These are phyloP conservation scores for Fratercula arctica DNA, from an alignment of 2,797 vertebrate species.

Conservation along the genomic window DNA sequence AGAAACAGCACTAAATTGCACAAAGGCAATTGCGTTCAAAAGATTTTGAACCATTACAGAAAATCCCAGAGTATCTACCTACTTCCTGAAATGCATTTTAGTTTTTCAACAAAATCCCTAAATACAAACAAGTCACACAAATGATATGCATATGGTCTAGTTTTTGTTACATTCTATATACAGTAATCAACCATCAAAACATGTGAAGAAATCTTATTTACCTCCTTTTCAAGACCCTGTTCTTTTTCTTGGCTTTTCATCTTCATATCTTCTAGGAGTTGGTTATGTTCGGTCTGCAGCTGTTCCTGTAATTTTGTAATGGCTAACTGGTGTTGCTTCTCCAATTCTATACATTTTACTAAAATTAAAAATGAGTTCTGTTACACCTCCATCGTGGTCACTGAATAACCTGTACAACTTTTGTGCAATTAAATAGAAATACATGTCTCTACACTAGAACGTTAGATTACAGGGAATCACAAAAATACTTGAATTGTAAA, in stretches of 20 bases:
- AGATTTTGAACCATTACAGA: neutral
- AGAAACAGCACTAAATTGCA: neutral
- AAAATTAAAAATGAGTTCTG: neutral
- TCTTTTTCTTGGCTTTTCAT: conserved; percentile 69
- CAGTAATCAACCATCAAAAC: neutral
- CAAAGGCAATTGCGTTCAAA: neutral
- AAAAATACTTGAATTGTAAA: neutral
- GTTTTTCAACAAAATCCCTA: neutral
- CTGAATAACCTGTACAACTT: neutral
- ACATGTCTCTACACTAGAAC: neutral
- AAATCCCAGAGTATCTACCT: neutral
- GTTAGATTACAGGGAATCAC: neutral
- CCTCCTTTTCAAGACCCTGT: conserved; percentile 80
- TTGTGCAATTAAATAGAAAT: neutral
- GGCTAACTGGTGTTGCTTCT: conserved; percentile 73
- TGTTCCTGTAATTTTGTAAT: conserved; percentile 70
- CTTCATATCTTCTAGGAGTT: conserved; percentile 74
- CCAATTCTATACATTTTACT: conserved; percentile 65
- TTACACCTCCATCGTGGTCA: neutral
- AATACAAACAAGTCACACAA: neutral
- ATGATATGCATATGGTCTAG: accelerated
- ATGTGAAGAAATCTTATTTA: conserved; percentile 4
- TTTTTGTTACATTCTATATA: neutral
- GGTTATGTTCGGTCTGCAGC: conserved; percentile 72
- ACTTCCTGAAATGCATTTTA: neutral